Evolutionary conservation across 1,140 invertebrate genomes (phyloP).

Genomic region (Patella vulgata): DNA sequence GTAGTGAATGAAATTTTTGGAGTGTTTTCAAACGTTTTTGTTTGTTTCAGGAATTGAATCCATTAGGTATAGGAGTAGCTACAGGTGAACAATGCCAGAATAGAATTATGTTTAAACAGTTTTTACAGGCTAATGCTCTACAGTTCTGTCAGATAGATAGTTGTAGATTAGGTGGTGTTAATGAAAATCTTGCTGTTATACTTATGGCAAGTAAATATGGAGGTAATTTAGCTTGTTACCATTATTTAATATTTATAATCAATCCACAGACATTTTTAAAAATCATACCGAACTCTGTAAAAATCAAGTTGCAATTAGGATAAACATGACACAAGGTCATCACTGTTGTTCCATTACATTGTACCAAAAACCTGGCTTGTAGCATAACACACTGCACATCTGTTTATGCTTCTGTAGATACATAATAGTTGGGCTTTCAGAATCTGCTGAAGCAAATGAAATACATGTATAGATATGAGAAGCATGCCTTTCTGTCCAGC

Average conservation of each 20-base stretch:
- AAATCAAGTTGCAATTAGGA: not conserved
- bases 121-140: conserved; percentile 81
- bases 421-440: too few species aligned
- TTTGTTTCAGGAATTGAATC: conserved; percentile 70
- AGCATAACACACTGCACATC: too few species aligned
- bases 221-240: conserved; percentile 58
- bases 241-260: too few species aligned
- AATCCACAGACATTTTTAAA: too few species aligned
- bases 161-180: conserved; percentile 86
- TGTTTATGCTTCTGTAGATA: too few species aligned
- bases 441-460: too few species aligned
- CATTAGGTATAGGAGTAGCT: conserved; percentile 83
- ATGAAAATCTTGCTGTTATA: conserved; percentile 88
- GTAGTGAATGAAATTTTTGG: too few species aligned
- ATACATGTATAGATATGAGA: too few species aligned
- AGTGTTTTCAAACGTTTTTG: conserved; percentile 14
- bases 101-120: conserved; percentile 91
- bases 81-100: conserved; percentile 93
- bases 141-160: conserved; percentile 92
- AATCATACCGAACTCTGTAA: too few species aligned
- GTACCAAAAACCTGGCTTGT: too few species aligned
- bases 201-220: conserved; percentile 80
- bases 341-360: too few species aligned
- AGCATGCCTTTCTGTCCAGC: too few species aligned
- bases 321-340: not conserved